Evolutionary conservation across 2,888 invertebrate species (phyloP).

Genomic region (Palloptera scutellata): DNA sequence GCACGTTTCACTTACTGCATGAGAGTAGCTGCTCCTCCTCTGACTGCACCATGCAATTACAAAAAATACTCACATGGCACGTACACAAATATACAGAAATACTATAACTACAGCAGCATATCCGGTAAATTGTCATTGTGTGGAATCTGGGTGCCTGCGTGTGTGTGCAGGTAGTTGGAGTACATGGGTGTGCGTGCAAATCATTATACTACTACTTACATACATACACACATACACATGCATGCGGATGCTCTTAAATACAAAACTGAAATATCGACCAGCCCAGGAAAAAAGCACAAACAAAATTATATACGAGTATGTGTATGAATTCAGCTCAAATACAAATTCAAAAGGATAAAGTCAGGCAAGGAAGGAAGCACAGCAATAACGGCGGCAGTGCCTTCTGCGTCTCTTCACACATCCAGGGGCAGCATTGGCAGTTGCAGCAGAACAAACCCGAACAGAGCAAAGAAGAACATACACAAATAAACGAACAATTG

Average conservation of each 20-base stretch:
- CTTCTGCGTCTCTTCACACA: neutral
- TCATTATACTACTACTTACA: neutral
- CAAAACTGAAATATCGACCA: neutral
- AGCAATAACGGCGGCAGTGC: neutral
- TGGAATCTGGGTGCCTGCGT: neutral
- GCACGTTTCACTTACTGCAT: neutral
- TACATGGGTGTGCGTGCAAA: neutral
- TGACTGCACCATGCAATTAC: neutral
- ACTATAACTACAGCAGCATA: neutral
- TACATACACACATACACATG: too few species aligned
- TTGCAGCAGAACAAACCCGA: neutral
- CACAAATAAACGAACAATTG: neutral
- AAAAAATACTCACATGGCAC: neutral
- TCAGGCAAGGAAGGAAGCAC: neutral
- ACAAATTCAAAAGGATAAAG: neutral
- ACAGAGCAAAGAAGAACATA: neutral
- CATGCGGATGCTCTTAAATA: neutral
- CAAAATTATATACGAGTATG: neutral
- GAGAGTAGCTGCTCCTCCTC: too few species aligned
- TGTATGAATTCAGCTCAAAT: neutral
- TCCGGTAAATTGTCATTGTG: neutral
- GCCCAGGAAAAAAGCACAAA: neutral
- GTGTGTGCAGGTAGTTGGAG: neutral
- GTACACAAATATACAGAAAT: neutral
- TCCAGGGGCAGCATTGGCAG: neutral